Conservation (phyloP, 2,888 invertebrate species). For the Caenorhabditis sp. region DNA sequence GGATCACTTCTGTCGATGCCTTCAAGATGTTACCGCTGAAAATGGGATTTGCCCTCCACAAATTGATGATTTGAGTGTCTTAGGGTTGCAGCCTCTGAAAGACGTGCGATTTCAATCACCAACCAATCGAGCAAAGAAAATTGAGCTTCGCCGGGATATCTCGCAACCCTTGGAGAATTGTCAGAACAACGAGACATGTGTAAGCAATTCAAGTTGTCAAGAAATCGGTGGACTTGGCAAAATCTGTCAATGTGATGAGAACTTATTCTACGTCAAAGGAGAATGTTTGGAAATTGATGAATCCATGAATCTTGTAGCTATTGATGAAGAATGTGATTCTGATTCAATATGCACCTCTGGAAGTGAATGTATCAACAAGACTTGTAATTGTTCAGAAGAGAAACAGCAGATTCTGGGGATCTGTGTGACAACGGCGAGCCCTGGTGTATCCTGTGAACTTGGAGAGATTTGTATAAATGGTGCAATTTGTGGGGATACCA, state of each 20-base stretch:
- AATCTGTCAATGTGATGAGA: conserved; percentile 60
- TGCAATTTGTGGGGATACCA: conserved; percentile 47
- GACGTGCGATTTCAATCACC: conserved; percentile 28
- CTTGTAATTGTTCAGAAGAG: conserved; percentile 49
- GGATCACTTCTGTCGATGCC: conserved; percentile 61
- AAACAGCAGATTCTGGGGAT: conserved; percentile 55
- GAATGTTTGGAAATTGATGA: conserved; percentile 49
- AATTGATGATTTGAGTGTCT: conserved; percentile 20
- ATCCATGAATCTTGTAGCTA: conserved; percentile 37
- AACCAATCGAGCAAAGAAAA: conserved; percentile 21
- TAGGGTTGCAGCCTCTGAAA: conserved; percentile 23
- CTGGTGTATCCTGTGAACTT: conserved; percentile 61
- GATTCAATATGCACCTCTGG: conserved; percentile 60
- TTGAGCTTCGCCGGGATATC: conserved; percentile 27
- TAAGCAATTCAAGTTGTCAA: conserved; percentile 58
- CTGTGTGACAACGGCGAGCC: conserved; percentile 54
- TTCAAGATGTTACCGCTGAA: conserved; percentile 53
- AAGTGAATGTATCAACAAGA: conserved; percentile 42
- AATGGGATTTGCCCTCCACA: conserved; percentile 58
- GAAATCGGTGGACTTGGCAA: conserved; percentile 53
- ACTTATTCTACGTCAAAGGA: conserved; percentile 43
- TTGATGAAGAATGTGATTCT: conserved; percentile 46
- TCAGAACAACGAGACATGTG: conserved; percentile 53
- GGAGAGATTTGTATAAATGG: conserved; percentile 64
- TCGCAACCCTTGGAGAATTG: conserved; percentile 58